A percentile compares a stretch with the other conserved stretches of the same genome.
Evolutionary conservation across 1,140 invertebrate genomes (phyloP).

Genomic region (Sitodiplosis mosellana): DNA sequence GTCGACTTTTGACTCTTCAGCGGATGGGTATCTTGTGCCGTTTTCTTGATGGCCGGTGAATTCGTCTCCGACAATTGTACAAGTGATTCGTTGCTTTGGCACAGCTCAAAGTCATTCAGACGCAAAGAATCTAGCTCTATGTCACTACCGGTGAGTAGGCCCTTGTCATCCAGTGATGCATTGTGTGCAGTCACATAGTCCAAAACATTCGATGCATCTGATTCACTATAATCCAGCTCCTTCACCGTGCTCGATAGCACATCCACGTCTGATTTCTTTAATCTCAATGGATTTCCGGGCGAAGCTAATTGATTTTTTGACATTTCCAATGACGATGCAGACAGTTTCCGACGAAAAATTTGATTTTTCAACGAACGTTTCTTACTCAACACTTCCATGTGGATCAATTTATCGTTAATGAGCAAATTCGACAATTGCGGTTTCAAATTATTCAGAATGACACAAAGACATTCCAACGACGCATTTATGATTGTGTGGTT

Average conservation of each 20-base stretch:
- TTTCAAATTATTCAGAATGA: conserved; percentile 38
- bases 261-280: background rate
- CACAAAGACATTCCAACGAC: conserved; percentile 50
- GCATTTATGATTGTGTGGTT: conserved; percentile 63
- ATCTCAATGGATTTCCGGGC: no score
- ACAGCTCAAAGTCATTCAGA: conserved; percentile 24
- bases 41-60: background rate
- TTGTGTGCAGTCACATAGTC: no score
- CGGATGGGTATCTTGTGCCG: background rate
- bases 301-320: conserved; percentile 9
- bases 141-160: conserved; percentile 24
- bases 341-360: conserved; percentile 12
- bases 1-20: conserved; percentile 7
- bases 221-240: background rate
- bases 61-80: no score
- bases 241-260: background rate
- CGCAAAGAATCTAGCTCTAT: conserved; percentile 26
- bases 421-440: conserved; percentile 26
- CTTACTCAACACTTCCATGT: conserved; percentile 24
- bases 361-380: conserved; percentile 28
- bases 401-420: conserved; percentile 18
- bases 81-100: background rate
- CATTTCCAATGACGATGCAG: conserved; percentile 16
- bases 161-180: conserved; percentile 11
- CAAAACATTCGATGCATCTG: background rate